Percentiles rank a stretch among this genome's conserved stretches.
phyloP scores from a whole-genome alignment of 2,113 vertebrate species.

The Phainopepla nitens region DNA sequence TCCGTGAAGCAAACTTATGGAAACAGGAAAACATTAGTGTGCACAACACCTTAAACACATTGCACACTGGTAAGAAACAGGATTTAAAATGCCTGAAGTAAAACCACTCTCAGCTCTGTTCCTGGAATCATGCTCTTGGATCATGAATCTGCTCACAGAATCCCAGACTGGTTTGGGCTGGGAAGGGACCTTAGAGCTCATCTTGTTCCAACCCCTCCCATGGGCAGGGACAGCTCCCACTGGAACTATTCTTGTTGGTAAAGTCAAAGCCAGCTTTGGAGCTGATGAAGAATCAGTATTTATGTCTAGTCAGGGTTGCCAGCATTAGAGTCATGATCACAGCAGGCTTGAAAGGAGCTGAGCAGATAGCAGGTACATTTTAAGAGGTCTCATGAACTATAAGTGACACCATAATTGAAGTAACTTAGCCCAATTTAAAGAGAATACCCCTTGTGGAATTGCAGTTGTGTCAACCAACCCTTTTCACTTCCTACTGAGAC shows the following conservation, averaged over 20 bases:
- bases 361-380: neutral
- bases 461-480: neutral
- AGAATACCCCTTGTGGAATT: neutral
- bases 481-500: neutral
- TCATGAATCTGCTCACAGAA: rapidly evolving
- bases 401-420: neutral
- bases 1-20: neutral
- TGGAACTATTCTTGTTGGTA: neutral
- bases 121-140: neutral
- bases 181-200: neutral
- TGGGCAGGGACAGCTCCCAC: neutral
- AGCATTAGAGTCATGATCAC: neutral
- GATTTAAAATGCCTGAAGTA: neutral
- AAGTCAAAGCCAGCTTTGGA: neutral
- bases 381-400: neutral
- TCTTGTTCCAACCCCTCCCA: neutral
- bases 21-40: neutral
- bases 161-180: neutral
- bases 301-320: neutral
- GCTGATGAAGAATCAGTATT: neutral
- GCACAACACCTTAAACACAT: neutral
- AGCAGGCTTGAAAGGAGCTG: neutral
- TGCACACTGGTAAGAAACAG: neutral
- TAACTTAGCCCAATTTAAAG: neutral
- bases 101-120: neutral